phyloP scores from a whole-genome alignment of 2,888 invertebrate species.

The Venustoraphidia nigricollis region DNA sequence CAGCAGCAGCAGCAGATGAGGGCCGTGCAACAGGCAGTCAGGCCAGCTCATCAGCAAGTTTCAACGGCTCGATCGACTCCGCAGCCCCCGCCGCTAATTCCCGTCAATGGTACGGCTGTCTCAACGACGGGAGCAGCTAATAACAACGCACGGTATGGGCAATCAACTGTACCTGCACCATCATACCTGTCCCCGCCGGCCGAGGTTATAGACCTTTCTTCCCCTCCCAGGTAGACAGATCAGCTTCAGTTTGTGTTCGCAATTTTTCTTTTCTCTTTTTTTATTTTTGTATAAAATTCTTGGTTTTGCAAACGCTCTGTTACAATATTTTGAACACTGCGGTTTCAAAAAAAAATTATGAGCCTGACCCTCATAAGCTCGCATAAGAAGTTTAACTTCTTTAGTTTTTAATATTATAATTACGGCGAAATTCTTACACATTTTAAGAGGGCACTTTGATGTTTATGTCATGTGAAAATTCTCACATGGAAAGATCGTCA shows the following conservation, averaged over 20 bases:
- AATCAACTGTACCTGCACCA: conserved; percentile 5
- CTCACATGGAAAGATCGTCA: too few relatives aligned
- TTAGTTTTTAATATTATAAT: too few relatives aligned
- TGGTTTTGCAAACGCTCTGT: not conserved
- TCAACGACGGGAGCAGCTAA: not conserved
- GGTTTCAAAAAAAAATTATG: too few relatives aligned
- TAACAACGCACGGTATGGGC: conserved; percentile 3
- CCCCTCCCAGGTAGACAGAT: conserved; percentile 27
- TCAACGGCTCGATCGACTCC: conserved; percentile 21
- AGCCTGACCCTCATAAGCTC: too few relatives aligned
- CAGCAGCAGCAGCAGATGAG: conserved; percentile 8
- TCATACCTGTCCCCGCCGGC: conserved; percentile 19
- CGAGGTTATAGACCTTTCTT: conserved; percentile 35
- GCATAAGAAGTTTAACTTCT: too few relatives aligned
- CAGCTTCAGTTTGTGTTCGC: not conserved
- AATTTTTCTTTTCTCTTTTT: not conserved
- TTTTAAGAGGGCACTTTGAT: too few relatives aligned
- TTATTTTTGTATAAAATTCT: not conserved
- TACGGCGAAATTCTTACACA: too few relatives aligned
- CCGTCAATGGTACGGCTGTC: conserved; percentile 19
- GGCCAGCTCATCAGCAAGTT: conserved; percentile 23
- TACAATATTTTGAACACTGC: too few relatives aligned
- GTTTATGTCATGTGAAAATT: too few relatives aligned
- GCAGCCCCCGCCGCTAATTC: conserved; percentile 35
- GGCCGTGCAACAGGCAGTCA: conserved; percentile 6